These are phyloP conservation scores for Platyura marginata DNA, from an alignment of 1,140 invertebrate species.

Conservation along the genomic window DNA sequence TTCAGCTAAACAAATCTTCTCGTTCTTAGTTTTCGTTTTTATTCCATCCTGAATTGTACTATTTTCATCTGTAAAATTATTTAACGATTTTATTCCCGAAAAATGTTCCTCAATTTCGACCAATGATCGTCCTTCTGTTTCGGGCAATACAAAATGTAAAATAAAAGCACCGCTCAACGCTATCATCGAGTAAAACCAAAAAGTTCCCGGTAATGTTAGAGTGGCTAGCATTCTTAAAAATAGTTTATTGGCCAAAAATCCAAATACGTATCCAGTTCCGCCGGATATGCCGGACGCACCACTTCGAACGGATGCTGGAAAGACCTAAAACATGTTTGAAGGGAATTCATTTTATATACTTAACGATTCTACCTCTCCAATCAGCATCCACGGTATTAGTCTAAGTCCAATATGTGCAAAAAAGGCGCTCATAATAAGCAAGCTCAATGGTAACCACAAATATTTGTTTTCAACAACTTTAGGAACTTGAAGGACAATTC, in stretches of 20 bases:
- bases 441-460: slow-evolving; percentile 45
- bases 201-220: slow-evolving; percentile 43
- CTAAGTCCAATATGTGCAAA: slow-evolving; percentile 47
- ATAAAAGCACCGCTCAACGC: slow-evolving; percentile 38
- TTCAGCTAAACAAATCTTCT: no score
- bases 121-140: slow-evolving; percentile 68
- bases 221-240: slow-evolving; percentile 41
- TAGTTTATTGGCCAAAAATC: slow-evolving; percentile 49
- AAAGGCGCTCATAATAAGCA: slow-evolving; percentile 45
- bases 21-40: no score
- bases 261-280: slow-evolving; percentile 50
- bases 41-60: no score
- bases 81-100: slow-evolving; percentile 30
- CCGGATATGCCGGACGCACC: slow-evolving; percentile 45
- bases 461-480: slow-evolving; percentile 25
- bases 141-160: slow-evolving; percentile 31
- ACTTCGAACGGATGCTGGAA: slow-evolving; percentile 40
- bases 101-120: slow-evolving; percentile 55
- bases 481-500: slow-evolving; percentile 10
- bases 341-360: slow-evolving; percentile 1
- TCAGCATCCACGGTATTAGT: slow-evolving; percentile 55
- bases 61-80: no score
- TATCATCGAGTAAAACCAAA: slow-evolving; percentile 32
- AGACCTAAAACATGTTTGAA: no score
- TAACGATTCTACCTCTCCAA: slow-evolving; percentile 42